Evolutionary conservation across 2,797 vertebrate species (phyloP), one percentile per base, ranked within the genome.

Genomic region (Acanthiza pusilla): DNA sequence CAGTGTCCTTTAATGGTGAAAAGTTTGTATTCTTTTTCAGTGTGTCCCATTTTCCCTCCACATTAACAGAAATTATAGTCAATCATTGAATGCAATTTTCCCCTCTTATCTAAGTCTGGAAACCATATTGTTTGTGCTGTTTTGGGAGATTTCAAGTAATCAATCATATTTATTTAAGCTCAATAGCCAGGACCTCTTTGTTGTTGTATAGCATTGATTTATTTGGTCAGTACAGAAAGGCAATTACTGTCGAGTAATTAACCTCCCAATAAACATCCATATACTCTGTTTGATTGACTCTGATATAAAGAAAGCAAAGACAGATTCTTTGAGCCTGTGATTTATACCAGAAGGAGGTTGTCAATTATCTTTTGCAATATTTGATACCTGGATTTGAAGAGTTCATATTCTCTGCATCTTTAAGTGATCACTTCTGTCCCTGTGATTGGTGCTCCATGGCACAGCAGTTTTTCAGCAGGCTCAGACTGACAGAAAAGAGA

Each of bases 241-340:
- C 82, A 93, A 94, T 97, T 96, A 95, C 90, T 96, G 81, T 96
- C 57, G 48, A 95, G 94, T 97, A 94, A 98, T 97, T 96, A 95
- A 95, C 80, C 67, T 95, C 77, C 75, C 32, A 50, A 40, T 81
- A 97, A 97, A 95, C 73, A 95, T 92, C 81, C 61, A 60, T 94
- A 70, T 57, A 74, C 27, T 81, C 42, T 75, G 26, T 94, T 96
- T 82, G 55, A 55, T 95, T 92, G 45, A 79, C 36, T 93, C 50
- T 85, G 29, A 40, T 42, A 53, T 25, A 48, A 86, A 50, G 66
- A 94, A 89, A 94, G 27, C 61, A 68, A 50, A 91, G 54, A 92
- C 68, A 26, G 47, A 79, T 45, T 78, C 36, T 94, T 95, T 48
- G 85, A 81, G 32, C 58, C 55, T 95, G 89, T 96, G 61, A 93